Percentiles rank a stretch among this genome's conserved stretches.
phyloP scores from a whole-genome alignment of 2,113 vertebrate species.

The Pseudorhombus dupliciocellatus region DNA sequence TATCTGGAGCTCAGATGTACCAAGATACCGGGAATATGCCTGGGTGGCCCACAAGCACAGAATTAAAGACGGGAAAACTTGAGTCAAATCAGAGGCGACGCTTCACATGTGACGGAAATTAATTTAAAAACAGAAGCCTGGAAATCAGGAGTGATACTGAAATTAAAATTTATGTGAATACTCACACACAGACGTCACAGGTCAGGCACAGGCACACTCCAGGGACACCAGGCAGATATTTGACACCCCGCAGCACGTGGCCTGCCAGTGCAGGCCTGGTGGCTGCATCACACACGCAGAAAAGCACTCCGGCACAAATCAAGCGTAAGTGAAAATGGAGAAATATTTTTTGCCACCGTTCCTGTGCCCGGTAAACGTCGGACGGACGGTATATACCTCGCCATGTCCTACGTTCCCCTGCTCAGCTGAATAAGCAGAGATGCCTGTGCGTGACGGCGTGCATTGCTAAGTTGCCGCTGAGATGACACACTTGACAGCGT shows the following conservation, averaged over 20 bases:
- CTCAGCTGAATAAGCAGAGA: conserved; percentile 40
- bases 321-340: neutral
- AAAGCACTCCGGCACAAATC: neutral
- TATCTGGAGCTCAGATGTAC: neutral
- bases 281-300: neutral
- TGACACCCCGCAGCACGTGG: neutral
- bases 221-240: neutral
- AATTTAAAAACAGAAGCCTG: too few species aligned
- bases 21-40: too few species aligned
- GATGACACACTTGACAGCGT: conserved; percentile 40
- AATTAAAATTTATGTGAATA: too few species aligned
- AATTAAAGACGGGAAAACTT: too few species aligned
- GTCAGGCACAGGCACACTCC: neutral
- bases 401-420: conserved; percentile 31
- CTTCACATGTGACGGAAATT: too few species aligned
- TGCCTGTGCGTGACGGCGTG: conserved; percentile 44
- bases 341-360: conserved; percentile 1
- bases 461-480: conserved; percentile 37
- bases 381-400: conserved; percentile 9
- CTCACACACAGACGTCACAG: neutral
- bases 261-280: neutral
- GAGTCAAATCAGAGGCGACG: too few species aligned
- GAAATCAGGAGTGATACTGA: too few species aligned
- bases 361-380: conserved; percentile 19
- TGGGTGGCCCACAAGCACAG: too few species aligned